Evolutionary conservation across 2,113 vertebrate species (phyloP), one percentile per base, ranked within the genome.

Genomic region (Neolamprologus ventralis): DNA sequence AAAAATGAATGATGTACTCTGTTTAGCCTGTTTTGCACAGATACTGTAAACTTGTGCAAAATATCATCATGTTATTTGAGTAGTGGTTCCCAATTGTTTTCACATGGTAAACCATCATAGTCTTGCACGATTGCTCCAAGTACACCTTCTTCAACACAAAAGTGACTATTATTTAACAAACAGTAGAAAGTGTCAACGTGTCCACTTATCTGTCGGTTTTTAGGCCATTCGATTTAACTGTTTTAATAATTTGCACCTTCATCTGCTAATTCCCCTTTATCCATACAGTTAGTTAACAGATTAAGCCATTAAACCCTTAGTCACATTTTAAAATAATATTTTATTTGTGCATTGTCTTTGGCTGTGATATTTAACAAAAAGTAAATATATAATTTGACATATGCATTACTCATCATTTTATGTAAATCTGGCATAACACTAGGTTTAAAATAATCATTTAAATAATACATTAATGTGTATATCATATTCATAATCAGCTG

Each of bases 11-110:
- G 13, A 23, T 42, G 3, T 73, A 7, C n/a, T 40, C 81, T 73
- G 68, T 90, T 84, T 87, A 40, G n/a, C 82, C 85, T 73, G 16
- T 84, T 88, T 89, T 84, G 68, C 86, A 89, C 58, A 13, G 11
- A 65, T 12, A 68, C 63, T 11, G 4, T 86, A 75, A 90, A 75
- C 71, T 80, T 13, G 9, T 81, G 51, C 21, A 51, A 63, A 51
- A 81, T 68, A 14, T 23, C 11, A 71, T 82, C 28, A 33, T n/a
- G 16, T 35, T 37, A 65, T 83, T 49, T 63, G 14, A 85, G 80
- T 21, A 40, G 37, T 45, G n/a, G 7, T 45, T 17, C 37, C 21
- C 21, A 73, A 2, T 23, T 6, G 0, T 4, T 45, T 45, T 42
- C 65, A 45, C n/a, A 73, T 73, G 12, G 21, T 17, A 45, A 73